A percentile compares a stretch with the other conserved stretches of the same genome.
These are phyloP conservation scores for Strix aluco DNA, from an alignment of 2,113 vertebrate genomes.

Conservation along the genomic window DNA sequence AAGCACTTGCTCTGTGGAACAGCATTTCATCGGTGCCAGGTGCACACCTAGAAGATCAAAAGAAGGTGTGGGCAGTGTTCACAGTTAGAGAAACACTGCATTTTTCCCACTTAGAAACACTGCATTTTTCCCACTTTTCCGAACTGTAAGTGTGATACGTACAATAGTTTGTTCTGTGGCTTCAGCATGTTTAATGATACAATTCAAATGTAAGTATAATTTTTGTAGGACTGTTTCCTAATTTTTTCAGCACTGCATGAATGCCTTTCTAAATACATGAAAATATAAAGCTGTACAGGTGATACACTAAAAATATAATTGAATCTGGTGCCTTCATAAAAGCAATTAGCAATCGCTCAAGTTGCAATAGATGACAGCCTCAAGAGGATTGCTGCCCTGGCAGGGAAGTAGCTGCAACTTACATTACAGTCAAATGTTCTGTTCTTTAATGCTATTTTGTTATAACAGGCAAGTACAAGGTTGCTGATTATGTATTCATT, in stretches of 20 bases:
- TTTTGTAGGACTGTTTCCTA: neutral
- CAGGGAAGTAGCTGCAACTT: slow-evolving; percentile 5
- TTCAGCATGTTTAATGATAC: neutral
- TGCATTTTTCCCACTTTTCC: neutral
- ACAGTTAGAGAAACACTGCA: neutral
- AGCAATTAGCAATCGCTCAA: slow-evolving; percentile 45
- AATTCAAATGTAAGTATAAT: neutral
- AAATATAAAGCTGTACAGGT: slow-evolving; percentile 8
- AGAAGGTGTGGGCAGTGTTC: neutral
- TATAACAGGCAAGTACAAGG: neutral
- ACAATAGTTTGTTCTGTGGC: neutral
- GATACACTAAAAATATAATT: slow-evolving; percentile 11
- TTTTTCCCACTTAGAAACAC: neutral
- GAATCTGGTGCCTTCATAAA: slow-evolving; percentile 19
- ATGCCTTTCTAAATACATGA: neutral
- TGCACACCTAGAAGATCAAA: neutral
- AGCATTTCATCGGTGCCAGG: neutral
- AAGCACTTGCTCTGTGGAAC: neutral
- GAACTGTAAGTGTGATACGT: neutral
- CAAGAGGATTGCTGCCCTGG: slow-evolving; percentile 2
- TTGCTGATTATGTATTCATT: slow-evolving; percentile 9
- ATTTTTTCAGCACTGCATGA: neutral
- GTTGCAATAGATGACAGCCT: slow-evolving; percentile 30
- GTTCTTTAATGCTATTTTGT: slow-evolving; percentile 3
- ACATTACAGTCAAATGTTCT: neutral